Base-by-base conservation (phyloP, 64 coral and sea anemone species). In the Dendronephthya gigantea region DNA sequence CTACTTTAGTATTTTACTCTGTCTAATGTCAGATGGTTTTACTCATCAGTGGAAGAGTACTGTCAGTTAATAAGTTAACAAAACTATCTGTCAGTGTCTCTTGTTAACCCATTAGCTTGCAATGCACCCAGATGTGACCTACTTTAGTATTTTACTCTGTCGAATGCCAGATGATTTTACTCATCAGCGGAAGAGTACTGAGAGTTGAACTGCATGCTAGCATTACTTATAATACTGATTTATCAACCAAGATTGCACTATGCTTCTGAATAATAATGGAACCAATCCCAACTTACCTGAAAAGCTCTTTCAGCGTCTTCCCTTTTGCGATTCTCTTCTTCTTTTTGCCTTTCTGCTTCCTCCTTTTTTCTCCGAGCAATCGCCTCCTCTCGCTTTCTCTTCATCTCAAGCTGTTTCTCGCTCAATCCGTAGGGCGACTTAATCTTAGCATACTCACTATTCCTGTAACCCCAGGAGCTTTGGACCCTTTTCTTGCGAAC, bases 291-390 rank as follows among this genome's bases (percentile, higher is more conserved):
- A 38, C 19, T 47, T 35, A 97, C 94, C 86, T 97, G 83, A 86
- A 97, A 97, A 40, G 94, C 94, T 65, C 91, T 85, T 38, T 97
- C 94, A 7, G 94, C 94, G 28, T 97, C 94, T 82, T 97, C 91
- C 48, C 89, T 58, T 86, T 93, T 97, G 50, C 91, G 85, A 59
- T 68, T 83, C 31, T 90, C 50, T 87, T 97, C 94, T 48, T 97
- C 94, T 4, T 88, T 50, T n/a, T 93, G 91, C 86, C 94, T 89
- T 56, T 90, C 91, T 31, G 93, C 79, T 32, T 93, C 94, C 90
- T 97, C 94, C 38, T 93, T 97, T 40, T 90, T 90, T n/a, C 94
- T 76, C 50, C 89, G 88, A 25, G 86, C 49, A 47, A 93, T 97
- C 0, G 94, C 94, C 87, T 97, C 91, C 49, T 84, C 92, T 33